Conservation (phyloP, 2,888 invertebrate genomes). For the Pachydiplax longipennis region DNA sequence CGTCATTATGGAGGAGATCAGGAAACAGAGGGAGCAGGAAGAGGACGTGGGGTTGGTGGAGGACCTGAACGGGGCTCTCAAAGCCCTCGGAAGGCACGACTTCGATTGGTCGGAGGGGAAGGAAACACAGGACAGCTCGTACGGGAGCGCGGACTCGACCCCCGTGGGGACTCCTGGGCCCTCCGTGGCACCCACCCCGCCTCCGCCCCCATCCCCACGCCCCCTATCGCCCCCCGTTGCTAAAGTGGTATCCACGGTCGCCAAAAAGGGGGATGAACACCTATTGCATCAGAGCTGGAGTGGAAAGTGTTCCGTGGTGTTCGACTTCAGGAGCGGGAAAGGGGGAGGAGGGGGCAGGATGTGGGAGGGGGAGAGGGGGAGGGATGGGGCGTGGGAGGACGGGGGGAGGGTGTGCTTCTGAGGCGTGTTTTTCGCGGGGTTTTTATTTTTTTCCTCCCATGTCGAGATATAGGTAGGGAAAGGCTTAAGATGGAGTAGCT, state of each 20-base stretch:
- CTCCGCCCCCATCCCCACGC: background rate
- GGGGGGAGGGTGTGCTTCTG: slow-evolving; percentile 20
- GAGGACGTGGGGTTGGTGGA: background rate
- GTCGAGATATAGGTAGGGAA: background rate
- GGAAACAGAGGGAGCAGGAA: slow-evolving; percentile 11
- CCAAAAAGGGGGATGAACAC: background rate
- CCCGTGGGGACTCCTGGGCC: background rate
- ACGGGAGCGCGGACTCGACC: slow-evolving; percentile 36
- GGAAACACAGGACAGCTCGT: slow-evolving; percentile 9
- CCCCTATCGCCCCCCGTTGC: background rate
- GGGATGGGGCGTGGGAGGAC: background rate
- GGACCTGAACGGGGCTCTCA: background rate
- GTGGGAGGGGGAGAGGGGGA: background rate
- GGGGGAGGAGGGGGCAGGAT: background rate
- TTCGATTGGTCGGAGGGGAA: background rate
- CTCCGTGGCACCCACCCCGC: background rate
- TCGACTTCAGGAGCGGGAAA: slow-evolving; percentile 7
- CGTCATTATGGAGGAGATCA: slow-evolving; percentile 25
- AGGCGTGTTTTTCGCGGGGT: background rate
- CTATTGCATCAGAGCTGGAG: background rate
- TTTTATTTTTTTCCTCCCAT: background rate
- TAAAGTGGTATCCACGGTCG: slow-evolving; percentile 13
- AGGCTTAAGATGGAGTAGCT: background rate
- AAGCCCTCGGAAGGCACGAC: background rate
- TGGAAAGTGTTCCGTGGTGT: slow-evolving; percentile 30